These are phyloP conservation scores for Potorous gilbertii DNA, from an alignment of 2,797 vertebrate genomes.

Conservation along the genomic window DNA sequence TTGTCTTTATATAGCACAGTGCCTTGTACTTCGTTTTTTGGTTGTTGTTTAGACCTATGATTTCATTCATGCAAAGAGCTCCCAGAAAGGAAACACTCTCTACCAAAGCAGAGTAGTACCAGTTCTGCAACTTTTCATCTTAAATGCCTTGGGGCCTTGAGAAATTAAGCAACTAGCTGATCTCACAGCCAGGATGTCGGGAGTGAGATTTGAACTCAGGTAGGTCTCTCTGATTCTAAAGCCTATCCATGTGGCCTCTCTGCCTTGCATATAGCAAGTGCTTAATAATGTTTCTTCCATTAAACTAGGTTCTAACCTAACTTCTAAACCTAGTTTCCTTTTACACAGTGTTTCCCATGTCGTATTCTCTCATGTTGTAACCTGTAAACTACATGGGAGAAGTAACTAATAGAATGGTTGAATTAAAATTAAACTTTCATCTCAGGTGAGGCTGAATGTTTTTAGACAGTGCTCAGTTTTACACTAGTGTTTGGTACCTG, in stretches of 20 bases:
- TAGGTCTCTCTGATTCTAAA: not conserved
- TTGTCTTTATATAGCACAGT: not conserved
- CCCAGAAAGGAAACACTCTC: not conserved
- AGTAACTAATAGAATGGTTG: not conserved
- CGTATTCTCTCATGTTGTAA: not conserved
- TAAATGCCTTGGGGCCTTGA: not conserved
- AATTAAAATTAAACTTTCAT: not conserved
- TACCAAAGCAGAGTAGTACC: not conserved
- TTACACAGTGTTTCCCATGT: not conserved
- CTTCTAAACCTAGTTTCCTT: not conserved
- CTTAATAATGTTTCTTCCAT: not conserved
- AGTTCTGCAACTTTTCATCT: not conserved
- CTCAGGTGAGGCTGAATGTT: not conserved
- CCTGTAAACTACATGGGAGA: not conserved
- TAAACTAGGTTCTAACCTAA: not conserved
- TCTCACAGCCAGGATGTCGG: not conserved
- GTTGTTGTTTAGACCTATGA: not conserved
- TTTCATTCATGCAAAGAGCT: not conserved
- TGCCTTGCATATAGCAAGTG: not conserved
- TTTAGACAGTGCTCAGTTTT: not conserved
- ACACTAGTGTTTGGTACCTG: not conserved
- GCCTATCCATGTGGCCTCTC: not conserved
- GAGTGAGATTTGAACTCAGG: not conserved
- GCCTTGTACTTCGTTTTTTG: not conserved
- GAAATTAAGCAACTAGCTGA: not conserved